phyloP scores from a whole-genome alignment of 2,113 vertebrate genomes.

The Melanerpes aurifrons region DNA sequence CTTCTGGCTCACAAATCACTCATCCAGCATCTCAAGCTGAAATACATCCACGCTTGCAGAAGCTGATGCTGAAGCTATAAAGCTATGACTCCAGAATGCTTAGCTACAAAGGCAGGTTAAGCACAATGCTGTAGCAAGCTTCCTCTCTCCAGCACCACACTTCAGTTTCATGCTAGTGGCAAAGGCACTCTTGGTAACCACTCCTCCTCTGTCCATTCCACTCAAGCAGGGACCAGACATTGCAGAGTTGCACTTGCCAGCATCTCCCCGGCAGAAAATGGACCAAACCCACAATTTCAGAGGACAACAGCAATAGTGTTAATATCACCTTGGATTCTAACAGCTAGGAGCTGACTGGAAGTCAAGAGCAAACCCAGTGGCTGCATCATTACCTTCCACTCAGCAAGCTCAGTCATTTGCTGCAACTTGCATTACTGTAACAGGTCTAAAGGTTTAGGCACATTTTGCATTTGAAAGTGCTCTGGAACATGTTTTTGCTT shows the following conservation, averaged over 20 bases:
- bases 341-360: neutral
- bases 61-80: neutral
- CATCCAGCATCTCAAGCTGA: constrained; percentile 10
- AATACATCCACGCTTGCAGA: constrained; percentile 1
- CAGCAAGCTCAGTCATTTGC: neutral
- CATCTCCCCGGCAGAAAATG: constrained; percentile 64
- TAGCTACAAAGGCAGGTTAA: constrained; percentile 19
- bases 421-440: neutral
- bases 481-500: neutral
- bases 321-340: neutral
- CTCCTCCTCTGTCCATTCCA: neutral
- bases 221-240: constrained; percentile 19
- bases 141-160: neutral
- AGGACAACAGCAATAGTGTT: constrained; percentile 49
- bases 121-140: neutral
- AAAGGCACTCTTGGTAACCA: neutral
- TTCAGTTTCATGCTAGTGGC: neutral
- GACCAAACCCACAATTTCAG: constrained; percentile 61
- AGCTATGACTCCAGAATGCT: constrained; percentile 1
- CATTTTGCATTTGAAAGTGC: neutral
- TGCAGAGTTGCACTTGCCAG: constrained; percentile 10
- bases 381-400: neutral
- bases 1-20: constrained; percentile 4
- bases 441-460: neutral
- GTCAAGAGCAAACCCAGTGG: neutral